Percentiles rank a stretch among this genome's conserved stretches.
Evolutionary conservation across 2,888 invertebrate genomes (phyloP).

Genomic region (Philaethria dido): DNA sequence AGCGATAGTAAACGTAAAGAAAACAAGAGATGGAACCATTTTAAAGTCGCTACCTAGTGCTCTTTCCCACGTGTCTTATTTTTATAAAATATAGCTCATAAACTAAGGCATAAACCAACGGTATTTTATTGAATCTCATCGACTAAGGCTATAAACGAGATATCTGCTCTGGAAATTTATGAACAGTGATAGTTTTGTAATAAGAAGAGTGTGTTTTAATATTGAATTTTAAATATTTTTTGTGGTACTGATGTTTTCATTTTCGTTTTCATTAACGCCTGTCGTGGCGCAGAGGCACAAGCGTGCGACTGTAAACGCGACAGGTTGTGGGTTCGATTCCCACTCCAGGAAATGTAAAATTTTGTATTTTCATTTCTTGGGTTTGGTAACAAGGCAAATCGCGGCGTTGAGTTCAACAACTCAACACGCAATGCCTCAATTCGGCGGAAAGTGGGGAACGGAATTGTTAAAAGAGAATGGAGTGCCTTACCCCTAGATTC

Average conservation of each 20-base stretch:
- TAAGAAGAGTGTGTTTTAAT: slow-evolving; percentile 16
- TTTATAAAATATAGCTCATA: slow-evolving; percentile 75
- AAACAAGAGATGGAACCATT: slow-evolving; percentile 41
- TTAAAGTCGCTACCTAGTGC: slow-evolving; percentile 55
- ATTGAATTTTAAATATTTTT: neutral
- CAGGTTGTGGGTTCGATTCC: too few relatives aligned
- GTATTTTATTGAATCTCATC: slow-evolving; percentile 69
- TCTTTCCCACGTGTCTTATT: slow-evolving; percentile 63
- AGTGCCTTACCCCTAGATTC: too few relatives aligned
- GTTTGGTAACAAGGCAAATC: too few relatives aligned
- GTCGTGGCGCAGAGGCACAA: too few relatives aligned
- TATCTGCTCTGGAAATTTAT: slow-evolving; percentile 69
- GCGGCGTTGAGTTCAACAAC: too few relatives aligned
- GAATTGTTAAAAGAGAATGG: too few relatives aligned
- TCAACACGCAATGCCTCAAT: too few relatives aligned
- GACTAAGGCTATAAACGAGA: slow-evolving; percentile 67
- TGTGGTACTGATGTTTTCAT: neutral
- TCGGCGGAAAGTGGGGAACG: too few relatives aligned
- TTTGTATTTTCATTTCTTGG: too few relatives aligned
- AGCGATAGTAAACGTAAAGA: slow-evolving; percentile 39
- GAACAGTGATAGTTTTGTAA: slow-evolving; percentile 44
- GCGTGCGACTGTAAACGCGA: too few relatives aligned
- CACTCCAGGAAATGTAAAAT: too few relatives aligned
- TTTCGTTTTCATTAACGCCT: too few relatives aligned
- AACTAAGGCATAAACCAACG: slow-evolving; percentile 72